phyloP scores from a whole-genome alignment of 2,797 vertebrate genomes.

The Crocidura indochinensis region DNA sequence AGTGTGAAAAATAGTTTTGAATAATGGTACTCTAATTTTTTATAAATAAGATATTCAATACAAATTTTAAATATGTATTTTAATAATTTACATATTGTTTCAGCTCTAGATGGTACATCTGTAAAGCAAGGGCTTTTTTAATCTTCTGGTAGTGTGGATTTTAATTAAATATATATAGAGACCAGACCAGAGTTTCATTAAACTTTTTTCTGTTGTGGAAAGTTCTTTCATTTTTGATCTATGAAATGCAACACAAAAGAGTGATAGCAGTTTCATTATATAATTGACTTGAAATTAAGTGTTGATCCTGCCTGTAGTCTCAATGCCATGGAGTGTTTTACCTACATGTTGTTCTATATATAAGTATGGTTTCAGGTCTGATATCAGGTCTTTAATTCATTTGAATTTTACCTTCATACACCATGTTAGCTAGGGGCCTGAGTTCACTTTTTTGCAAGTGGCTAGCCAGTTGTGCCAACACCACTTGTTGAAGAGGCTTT shows the following conservation, averaged over 20 bases:
- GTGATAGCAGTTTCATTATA: neutral
- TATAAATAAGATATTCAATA: constrained; percentile 71
- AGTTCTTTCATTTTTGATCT: neutral
- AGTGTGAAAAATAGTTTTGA: constrained; percentile 60
- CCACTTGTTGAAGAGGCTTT: no score
- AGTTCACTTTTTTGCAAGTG: no score
- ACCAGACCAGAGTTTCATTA: neutral
- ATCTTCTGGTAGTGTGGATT: neutral
- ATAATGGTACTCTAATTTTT: constrained; percentile 59
- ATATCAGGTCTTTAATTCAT: no score
- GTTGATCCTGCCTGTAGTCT: neutral
- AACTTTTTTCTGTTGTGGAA: neutral
- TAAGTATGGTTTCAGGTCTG: no score
- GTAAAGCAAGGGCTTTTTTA: constrained; percentile 10
- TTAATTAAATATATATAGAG: constrained; percentile 33
- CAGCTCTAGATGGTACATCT: constrained; percentile 9
- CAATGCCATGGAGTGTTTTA: no score
- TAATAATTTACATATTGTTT: constrained; percentile 71
- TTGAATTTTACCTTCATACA: no score
- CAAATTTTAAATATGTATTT: constrained; percentile 61
- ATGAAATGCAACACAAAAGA: no score
- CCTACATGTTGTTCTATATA: no score
- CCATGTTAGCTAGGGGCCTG: no score
- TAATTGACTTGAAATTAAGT: neutral
- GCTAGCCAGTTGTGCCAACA: no score